These are phyloP conservation scores for Laticauda laticaudata DNA, from an alignment of 2,113 vertebrate species.

Conservation along the genomic window DNA sequence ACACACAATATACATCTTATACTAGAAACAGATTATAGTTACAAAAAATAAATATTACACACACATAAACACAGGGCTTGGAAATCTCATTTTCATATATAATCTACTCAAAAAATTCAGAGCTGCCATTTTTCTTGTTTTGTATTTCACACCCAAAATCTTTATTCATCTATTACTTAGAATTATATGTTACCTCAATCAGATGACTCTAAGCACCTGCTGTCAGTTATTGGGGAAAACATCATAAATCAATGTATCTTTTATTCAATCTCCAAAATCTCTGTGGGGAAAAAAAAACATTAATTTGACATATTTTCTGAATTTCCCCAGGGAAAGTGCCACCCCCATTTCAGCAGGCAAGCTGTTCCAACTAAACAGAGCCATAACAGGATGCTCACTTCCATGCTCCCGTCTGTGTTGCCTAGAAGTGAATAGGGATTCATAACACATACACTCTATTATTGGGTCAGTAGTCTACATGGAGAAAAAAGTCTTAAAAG, in stretches of 20 bases:
- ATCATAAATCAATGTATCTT: background rate
- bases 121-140: background rate
- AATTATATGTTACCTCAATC: background rate
- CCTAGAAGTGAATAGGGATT: background rate
- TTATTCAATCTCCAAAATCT: background rate
- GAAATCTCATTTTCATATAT: background rate
- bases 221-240: background rate
- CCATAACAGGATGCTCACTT: background rate
- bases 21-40: slow-evolving; percentile 62
- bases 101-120: background rate
- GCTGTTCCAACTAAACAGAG: background rate
- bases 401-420: background rate
- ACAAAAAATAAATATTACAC: background rate
- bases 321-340: background rate
- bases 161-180: background rate
- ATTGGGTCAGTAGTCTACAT: background rate
- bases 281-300: background rate
- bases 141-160: background rate
- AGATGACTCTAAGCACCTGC: background rate
- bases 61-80: background rate
- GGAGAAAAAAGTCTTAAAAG: background rate
- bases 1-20: slow-evolving; percentile 38
- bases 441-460: background rate
- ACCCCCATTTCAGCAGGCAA: background rate
- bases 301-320: background rate